Evolutionary conservation across 2,113 vertebrate genomes (phyloP), one percentile per base, ranked within the genome.

Genomic region (Coregonus clupeaformis): DNA sequence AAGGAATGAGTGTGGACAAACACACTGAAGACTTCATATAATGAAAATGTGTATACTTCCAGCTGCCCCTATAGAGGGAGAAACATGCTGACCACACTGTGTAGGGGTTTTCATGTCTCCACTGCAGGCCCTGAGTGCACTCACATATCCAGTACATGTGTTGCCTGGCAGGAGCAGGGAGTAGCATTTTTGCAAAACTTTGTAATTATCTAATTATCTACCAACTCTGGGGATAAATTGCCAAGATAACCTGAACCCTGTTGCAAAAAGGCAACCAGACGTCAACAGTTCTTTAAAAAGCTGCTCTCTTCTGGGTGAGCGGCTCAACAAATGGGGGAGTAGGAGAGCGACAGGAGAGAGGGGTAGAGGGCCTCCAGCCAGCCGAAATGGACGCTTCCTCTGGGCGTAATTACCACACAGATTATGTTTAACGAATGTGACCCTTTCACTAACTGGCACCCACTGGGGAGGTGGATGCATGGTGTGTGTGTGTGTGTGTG

Each of bases 371-470:
- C 29, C 73, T 70, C 67, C 65, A 77, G 20, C 73, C 74, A 74
- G 74, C 75, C 64, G 63, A 74, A 81, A 84, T 75, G 72, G 52
- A 59, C 25, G 22, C 36, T 30, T 84, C 76, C 52, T 71, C 66
- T 69, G 25, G 49, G 68, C 73, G 32, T 68, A 82, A 82, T 84
- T 82, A 80, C 64, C 30, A 12, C 59, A 32, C 68, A 63, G 47
- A 67, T 42, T 20, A 55, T 72, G 70, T 69, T 73, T 79, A 64
- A 76, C 68, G 66, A 65, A 69, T 64, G 59, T 45, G 14, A 55
- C 55, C 64, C 64, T 47, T 45, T 72, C 64, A 76, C 69, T 80
- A 57, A n/a, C 14, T 49, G 45, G 69, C 20, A 66, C 20, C 73
- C 18, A 30, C 25, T 73, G n/a, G 73, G 72, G 84, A 42, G 36